Conservation (phyloP, 2,797 vertebrate species). For the Molothrus ater region DNA sequence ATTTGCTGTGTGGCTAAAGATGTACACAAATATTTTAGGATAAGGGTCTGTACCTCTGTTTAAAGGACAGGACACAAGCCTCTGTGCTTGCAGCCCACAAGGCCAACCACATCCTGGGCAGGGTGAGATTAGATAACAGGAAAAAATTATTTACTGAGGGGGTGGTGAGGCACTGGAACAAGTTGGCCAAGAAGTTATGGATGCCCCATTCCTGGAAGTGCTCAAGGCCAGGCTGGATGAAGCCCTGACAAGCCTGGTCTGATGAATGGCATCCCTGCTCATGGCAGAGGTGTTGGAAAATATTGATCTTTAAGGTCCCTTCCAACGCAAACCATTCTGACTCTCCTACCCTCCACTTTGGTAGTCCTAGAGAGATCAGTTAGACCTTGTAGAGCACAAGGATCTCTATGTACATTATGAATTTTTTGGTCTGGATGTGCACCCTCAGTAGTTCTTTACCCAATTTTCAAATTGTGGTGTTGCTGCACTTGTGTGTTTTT, state of each 20-base stretch:
- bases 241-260: background rate
- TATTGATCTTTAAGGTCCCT: background rate
- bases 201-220: background rate
- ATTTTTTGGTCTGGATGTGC: background rate
- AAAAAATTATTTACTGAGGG: background rate
- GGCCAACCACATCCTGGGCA: background rate
- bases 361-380: background rate
- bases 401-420: background rate
- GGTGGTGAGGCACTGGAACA: background rate
- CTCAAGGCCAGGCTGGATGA: background rate
- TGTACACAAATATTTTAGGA: background rate
- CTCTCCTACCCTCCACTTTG: background rate
- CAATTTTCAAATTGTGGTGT: background rate
- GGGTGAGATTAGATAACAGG: background rate
- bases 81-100: fast-evolving
- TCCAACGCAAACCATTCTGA: background rate
- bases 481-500: background rate
- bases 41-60: background rate
- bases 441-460: background rate
- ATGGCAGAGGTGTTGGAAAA: background rate
- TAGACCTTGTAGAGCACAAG: background rate
- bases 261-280: background rate
- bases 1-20: background rate
- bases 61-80: background rate
- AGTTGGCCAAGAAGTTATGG: background rate